Evolutionary conservation across 2,113 vertebrate species (phyloP).

Genomic region (Myiagra hebetior): DNA sequence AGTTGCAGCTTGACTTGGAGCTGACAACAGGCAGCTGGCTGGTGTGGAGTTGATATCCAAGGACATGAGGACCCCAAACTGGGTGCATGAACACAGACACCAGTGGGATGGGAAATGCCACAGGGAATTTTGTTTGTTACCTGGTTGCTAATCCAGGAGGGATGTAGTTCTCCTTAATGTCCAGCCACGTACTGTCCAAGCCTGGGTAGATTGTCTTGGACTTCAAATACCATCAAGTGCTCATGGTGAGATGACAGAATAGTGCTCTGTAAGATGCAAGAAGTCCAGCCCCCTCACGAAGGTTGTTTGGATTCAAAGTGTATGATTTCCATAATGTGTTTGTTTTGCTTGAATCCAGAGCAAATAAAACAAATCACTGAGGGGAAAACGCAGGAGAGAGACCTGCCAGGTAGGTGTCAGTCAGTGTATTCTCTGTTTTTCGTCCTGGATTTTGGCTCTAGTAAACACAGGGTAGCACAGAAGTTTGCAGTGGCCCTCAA

Average conservation of each 20-base stretch:
- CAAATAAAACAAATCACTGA: not conserved
- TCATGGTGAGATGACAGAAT: not conserved
- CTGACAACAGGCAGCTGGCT: not conserved
- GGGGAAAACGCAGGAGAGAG: not conserved
- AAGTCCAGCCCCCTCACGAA: not conserved
- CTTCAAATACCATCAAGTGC: not conserved
- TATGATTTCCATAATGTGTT: not conserved
- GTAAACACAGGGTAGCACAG: not conserved
- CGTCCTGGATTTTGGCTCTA: not conserved
- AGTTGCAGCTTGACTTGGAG: not conserved
- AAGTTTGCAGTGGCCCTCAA: not conserved
- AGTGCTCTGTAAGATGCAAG: not conserved
- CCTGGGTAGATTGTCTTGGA: not conserved
- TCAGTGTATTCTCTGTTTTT: not conserved
- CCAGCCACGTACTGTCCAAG: not conserved
- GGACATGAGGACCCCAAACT: not conserved
- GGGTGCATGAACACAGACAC: not conserved
- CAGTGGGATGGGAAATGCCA: not conserved
- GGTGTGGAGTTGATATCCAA: not conserved
- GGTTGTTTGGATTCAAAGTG: not conserved
- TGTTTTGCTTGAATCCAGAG: not conserved
- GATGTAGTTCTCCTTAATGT: not conserved
- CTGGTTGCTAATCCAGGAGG: not conserved
- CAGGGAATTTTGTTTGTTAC: not conserved
- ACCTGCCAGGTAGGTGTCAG: not conserved